Evolutionary conservation across 2,113 vertebrate species (phyloP).

Genomic region (Pseudopipra pipra): DNA sequence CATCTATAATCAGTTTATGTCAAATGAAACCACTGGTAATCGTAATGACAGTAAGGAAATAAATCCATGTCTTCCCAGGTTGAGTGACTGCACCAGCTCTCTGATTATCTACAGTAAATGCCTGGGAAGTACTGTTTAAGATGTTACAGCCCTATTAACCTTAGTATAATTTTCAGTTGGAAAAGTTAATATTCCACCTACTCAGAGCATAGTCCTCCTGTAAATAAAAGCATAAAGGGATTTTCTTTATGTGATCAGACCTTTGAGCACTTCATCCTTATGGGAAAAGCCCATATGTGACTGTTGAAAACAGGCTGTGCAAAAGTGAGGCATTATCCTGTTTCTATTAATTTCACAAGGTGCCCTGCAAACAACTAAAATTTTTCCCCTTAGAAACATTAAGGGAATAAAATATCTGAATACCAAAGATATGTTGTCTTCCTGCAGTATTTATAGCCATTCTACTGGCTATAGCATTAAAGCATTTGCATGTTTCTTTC

Average conservation of each 20-base stretch:
- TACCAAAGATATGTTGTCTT: neutral
- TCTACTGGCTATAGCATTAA: neutral
- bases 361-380: neutral
- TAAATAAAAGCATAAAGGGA: constrained; percentile 16
- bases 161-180: neutral
- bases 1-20: neutral
- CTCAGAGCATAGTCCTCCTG: neutral
- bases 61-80: neutral
- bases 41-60: neutral
- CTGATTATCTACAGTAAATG: neutral
- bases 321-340: neutral
- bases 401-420: constrained; percentile 27
- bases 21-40: neutral
- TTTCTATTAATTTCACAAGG: constrained; percentile 16
- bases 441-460: constrained; percentile 19
- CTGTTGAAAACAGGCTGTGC: neutral
- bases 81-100: neutral
- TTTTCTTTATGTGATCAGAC: constrained; percentile 15
- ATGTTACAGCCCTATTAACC: neutral
- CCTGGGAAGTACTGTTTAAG: neutral
- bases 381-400: neutral
- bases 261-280: neutral
- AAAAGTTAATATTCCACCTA: neutral
- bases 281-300: neutral
- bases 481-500: neutral